A percentile compares a stretch with the other conserved stretches of the same genome.
phyloP scores from a whole-genome alignment of 2,888 invertebrate genomes.

The Brassicogethes aeneus region DNA sequence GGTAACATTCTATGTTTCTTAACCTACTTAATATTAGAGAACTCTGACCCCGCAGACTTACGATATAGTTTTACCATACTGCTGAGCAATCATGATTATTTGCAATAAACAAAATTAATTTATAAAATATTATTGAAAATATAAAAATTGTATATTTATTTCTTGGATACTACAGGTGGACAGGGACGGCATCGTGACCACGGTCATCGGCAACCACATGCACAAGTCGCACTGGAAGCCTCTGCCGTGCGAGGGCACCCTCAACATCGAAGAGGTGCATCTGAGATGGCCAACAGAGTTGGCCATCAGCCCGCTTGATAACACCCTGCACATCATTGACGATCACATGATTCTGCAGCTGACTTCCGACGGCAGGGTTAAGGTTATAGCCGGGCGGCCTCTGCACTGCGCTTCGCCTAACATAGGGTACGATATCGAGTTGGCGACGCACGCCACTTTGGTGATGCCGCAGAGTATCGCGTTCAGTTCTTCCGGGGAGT shows the following conservation, averaged over 20 bases:
- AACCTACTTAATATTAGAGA: too few relatives aligned
- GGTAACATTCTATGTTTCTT: slow-evolving; percentile 40
- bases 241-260: slow-evolving; percentile 82
- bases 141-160: too few relatives aligned
- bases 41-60: too few relatives aligned
- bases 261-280: slow-evolving; percentile 88
- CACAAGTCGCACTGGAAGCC: slow-evolving; percentile 91
- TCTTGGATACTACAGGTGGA: too few relatives aligned
- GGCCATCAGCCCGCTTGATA: slow-evolving; percentile 89
- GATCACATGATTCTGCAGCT: slow-evolving; percentile 91
- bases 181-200: slow-evolving; percentile 84
- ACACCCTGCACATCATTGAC: slow-evolving; percentile 91
- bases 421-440: slow-evolving; percentile 70
- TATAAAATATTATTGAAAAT: too few relatives aligned
- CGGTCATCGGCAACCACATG: slow-evolving; percentile 87
- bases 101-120: slow-evolving; percentile 83
- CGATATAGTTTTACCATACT: too few relatives aligned
- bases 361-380: slow-evolving; percentile 83
- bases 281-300: slow-evolving; percentile 94
- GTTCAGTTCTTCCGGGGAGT: slow-evolving; percentile 83
- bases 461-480: slow-evolving; percentile 93
- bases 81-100: too few relatives aligned
- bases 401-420: slow-evolving; percentile 83
- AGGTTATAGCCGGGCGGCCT: slow-evolving; percentile 88
- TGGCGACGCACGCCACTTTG: slow-evolving; percentile 84